Evolutionary conservation across 2,113 vertebrate species (phyloP).

Genomic region (Carettochelys insculpta): DNA sequence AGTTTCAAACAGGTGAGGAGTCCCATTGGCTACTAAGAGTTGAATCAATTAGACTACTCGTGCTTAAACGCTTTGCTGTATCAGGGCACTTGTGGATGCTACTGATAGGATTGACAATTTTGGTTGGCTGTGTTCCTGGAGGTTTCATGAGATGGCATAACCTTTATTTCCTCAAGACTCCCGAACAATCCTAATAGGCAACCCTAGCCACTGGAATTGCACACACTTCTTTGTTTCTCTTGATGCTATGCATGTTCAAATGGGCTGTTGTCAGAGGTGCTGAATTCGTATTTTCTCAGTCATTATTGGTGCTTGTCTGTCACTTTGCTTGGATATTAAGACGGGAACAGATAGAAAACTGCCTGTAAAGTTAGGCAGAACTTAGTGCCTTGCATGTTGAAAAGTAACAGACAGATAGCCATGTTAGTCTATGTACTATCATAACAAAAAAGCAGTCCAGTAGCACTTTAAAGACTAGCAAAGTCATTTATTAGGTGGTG

Average conservation of each 20-base stretch:
- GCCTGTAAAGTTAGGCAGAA: neutral
- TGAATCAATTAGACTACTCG: neutral
- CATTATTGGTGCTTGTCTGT: neutral
- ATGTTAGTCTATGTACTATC: too few species aligned
- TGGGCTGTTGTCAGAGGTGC: neutral
- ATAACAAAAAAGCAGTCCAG: too few species aligned
- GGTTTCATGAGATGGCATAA: too few species aligned
- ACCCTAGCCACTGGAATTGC: neutral
- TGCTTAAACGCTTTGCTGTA: neutral
- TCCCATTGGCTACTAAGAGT: neutral
- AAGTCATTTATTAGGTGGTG: too few species aligned
- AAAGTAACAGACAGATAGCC: too few species aligned
- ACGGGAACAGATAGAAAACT: neutral
- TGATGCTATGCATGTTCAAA: neutral
- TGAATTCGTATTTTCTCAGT: neutral
- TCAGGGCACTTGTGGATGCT: neutral
- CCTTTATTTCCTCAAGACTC: too few species aligned
- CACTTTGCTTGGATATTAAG: neutral
- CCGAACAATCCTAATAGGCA: too few species aligned
- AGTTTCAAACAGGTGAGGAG: neutral
- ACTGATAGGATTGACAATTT: too few species aligned
- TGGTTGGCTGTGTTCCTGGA: too few species aligned
- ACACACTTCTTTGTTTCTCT: neutral
- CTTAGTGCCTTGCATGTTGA: too few species aligned
- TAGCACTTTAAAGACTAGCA: too few species aligned